These are phyloP conservation scores for Stigmatopora nigra DNA, from an alignment of 2,113 vertebrate species.

Conservation along the genomic window DNA sequence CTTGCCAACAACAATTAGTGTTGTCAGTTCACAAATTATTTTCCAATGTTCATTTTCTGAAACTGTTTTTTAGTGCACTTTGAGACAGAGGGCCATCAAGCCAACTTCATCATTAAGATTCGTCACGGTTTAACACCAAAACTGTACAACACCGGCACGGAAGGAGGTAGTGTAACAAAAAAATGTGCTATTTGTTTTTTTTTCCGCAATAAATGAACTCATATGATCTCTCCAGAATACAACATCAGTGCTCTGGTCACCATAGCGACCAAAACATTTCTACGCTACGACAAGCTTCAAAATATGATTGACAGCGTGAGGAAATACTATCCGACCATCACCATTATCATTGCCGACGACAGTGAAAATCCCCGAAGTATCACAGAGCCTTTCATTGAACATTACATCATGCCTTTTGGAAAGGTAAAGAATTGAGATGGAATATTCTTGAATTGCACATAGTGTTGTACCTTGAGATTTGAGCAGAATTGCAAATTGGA, in stretches of 20 bases:
- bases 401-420: conserved; percentile 90
- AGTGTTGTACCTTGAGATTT: not conserved
- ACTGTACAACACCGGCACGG: conserved; percentile 74
- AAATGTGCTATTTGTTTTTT: not conserved
- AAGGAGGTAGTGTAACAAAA: conserved; percentile 43
- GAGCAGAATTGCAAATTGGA: not conserved
- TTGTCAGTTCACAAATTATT: too few species aligned
- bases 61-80: conserved; percentile 75
- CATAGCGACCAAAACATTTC: conserved; percentile 87
- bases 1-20: too few species aligned
- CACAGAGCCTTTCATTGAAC: conserved; percentile 77
- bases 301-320: conserved; percentile 82
- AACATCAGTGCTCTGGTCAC: conserved; percentile 82
- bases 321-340: conserved; percentile 79
- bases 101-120: conserved; percentile 77
- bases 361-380: conserved; percentile 75
- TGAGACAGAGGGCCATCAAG: conserved; percentile 77
- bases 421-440: conserved; percentile 67
- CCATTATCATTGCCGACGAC: conserved; percentile 85
- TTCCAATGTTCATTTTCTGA: too few species aligned
- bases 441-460: not conserved
- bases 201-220: not conserved
- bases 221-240: conserved; percentile 61
- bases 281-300: conserved; percentile 83
- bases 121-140: conserved; percentile 76